These are phyloP conservation scores for Tichodroma muraria DNA, from an alignment of 2,113 vertebrate genomes.

Conservation along the genomic window DNA sequence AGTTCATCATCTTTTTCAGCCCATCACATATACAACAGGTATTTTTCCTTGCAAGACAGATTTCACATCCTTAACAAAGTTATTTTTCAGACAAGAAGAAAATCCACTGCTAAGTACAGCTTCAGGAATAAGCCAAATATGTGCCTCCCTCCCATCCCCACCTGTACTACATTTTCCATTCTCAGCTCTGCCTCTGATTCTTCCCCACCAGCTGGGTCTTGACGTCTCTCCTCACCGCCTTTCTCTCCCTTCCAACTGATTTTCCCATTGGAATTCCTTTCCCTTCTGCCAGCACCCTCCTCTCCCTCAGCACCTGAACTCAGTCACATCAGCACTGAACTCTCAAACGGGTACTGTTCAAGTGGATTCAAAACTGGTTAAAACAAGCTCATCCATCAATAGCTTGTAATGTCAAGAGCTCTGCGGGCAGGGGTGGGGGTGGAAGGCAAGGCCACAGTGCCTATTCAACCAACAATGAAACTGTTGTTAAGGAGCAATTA, in stretches of 20 bases:
- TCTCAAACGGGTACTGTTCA: not conserved
- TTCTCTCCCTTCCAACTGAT: not conserved
- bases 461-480: constrained; percentile 10
- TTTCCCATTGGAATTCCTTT: not conserved
- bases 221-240: not conserved
- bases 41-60: not conserved
- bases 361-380: constrained; percentile 1
- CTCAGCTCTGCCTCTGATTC: not conserved
- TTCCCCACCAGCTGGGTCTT: not conserved
- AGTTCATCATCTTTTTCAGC: not conserved
- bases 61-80: not conserved
- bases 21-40: not conserved
- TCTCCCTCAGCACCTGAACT: not conserved
- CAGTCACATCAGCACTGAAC: constrained; percentile 8
- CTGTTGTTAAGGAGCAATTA: constrained; percentile 11
- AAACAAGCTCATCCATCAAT: constrained; percentile 34
- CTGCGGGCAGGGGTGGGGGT: not conserved
- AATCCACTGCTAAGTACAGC: not conserved
- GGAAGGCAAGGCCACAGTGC: not conserved
- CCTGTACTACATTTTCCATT: not conserved
- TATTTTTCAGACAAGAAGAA: not conserved
- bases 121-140: not conserved
- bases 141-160: not conserved
- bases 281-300: not conserved
- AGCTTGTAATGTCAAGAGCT: constrained; percentile 38